Percentiles rank a stretch among this genome's conserved stretches.
Evolutionary conservation across 2,797 vertebrate species (phyloP).

Genomic region (Anguilla megastoma): DNA sequence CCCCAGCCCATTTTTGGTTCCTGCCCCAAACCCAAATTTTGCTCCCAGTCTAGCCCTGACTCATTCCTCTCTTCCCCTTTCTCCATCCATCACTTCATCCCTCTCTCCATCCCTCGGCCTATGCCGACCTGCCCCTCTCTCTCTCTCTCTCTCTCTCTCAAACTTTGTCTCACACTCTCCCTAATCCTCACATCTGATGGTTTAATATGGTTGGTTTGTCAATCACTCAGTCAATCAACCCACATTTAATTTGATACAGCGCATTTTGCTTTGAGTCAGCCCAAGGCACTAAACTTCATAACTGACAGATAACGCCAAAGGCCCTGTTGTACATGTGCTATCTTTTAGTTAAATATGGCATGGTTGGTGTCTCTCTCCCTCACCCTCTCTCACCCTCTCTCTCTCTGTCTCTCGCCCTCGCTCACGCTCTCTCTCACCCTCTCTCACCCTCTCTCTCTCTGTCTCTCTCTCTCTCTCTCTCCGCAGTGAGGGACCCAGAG

Average conservation of each 20-base stretch:
- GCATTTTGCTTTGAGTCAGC: background rate
- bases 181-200: background rate
- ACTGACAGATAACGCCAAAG: background rate
- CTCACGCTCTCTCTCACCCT: background rate
- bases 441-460: background rate
- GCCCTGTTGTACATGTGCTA: background rate
- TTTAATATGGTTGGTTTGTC: constrained; percentile 1
- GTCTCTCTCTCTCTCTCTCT: background rate
- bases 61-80: background rate
- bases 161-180: background rate
- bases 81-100: background rate
- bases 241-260: background rate
- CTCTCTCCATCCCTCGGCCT: background rate
- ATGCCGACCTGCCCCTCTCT: background rate
- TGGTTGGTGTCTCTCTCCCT: background rate
- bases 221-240: background rate
- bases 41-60: background rate
- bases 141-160: background rate
- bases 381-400: no score
- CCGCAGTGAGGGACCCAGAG: constrained; percentile 82
- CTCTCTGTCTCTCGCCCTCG: no score
- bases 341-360: background rate
- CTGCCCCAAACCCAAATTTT: no score
- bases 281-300: background rate
- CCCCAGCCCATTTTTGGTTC: no score